Evolutionary conservation across 2,797 vertebrate species (phyloP).

Genomic region (Okamejei kenojei): DNA sequence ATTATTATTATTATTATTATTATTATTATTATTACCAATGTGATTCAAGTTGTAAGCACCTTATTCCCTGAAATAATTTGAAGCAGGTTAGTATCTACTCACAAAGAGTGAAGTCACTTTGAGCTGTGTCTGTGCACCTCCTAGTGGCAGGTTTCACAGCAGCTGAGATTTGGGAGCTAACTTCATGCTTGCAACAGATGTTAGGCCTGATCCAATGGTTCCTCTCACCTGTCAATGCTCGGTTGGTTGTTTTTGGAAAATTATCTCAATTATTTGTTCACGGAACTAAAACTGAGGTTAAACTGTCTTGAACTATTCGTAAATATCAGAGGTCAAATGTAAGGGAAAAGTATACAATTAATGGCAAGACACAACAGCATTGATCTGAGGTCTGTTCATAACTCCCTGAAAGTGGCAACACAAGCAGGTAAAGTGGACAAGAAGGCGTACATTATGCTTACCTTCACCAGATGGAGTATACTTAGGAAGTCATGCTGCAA

Average conservation of each 20-base stretch:
- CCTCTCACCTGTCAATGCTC: background rate
- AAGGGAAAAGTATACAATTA: too few relatives aligned
- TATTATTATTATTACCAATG: background rate
- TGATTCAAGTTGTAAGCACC: background rate
- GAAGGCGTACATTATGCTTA: too few relatives aligned
- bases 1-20: background rate
- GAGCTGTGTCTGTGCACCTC: background rate
- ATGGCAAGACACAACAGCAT: too few relatives aligned
- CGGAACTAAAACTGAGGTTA: too few relatives aligned
- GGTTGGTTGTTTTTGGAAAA: background rate
- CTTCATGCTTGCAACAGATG: background rate
- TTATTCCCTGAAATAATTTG: background rate
- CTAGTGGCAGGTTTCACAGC: constrained; percentile 2
- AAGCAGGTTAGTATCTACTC: background rate
- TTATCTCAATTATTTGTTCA: too few relatives aligned
- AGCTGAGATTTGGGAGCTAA: background rate
- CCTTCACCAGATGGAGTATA: too few relatives aligned
- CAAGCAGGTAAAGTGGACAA: too few relatives aligned
- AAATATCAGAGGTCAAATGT: too few relatives aligned
- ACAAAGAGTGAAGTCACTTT: background rate
- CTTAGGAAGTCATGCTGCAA: too few relatives aligned
- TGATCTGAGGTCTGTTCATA: too few relatives aligned
- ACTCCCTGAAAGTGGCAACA: too few relatives aligned
- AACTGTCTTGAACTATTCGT: too few relatives aligned
- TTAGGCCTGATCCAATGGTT: background rate